phyloP scores from a whole-genome alignment of 2,888 invertebrate species.

The Autographa gamma region DNA sequence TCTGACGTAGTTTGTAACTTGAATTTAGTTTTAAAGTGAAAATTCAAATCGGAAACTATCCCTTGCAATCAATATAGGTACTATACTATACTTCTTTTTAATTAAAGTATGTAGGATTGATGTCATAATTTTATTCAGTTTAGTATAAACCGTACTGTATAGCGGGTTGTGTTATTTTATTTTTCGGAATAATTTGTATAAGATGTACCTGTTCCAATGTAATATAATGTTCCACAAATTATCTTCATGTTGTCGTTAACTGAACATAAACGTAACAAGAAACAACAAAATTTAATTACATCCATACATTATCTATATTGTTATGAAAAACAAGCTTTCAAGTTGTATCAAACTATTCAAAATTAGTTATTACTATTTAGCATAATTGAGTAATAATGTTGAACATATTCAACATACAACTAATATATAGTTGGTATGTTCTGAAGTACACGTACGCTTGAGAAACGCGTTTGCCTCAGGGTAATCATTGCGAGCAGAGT shows the following conservation, averaged over 20 bases:
- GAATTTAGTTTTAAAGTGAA: constrained; percentile 64
- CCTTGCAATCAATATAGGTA: not conserved
- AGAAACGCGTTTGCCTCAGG: constrained; percentile 69
- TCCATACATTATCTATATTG: constrained; percentile 14
- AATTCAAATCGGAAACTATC: constrained; percentile 33
- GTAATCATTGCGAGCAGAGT: constrained; percentile 76
- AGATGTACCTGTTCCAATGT: too few relatives aligned
- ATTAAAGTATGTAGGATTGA: too few relatives aligned
- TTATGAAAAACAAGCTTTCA: constrained; percentile 44
- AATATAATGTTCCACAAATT: too few relatives aligned
- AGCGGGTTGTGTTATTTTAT: too few relatives aligned
- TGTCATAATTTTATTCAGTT: too few relatives aligned
- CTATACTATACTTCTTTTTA: too few relatives aligned
- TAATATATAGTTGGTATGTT: constrained; percentile 33
- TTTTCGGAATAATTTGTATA: too few relatives aligned
- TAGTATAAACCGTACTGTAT: too few relatives aligned
- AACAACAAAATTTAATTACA: not conserved
- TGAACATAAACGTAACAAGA: not conserved
- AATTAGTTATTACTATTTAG: constrained; percentile 45
- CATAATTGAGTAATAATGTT: constrained; percentile 58
- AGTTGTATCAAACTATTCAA: constrained; percentile 38
- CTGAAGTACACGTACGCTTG: constrained; percentile 50
- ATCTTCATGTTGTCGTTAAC: too few relatives aligned
- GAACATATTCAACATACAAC: constrained; percentile 52
- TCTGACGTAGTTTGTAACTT: constrained; percentile 75